Conservation (phyloP, 1,140 invertebrate genomes). For the Eciton burchellii region DNA sequence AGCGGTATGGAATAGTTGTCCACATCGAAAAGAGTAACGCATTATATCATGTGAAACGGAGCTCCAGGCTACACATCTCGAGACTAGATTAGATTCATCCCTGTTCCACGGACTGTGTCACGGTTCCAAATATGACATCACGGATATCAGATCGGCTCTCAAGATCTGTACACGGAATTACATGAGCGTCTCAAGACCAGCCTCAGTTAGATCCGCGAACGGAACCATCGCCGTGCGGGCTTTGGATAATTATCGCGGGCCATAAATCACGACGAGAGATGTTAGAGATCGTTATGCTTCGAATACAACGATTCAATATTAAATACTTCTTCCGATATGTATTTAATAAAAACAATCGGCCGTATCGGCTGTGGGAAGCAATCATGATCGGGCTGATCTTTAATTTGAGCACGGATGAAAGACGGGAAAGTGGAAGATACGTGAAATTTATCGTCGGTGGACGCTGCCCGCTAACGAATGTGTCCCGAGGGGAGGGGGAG, state of each 20-base stretch:
- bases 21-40: conserved; percentile 8
- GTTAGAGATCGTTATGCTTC: neutral
- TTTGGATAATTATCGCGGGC: neutral
- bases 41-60: conserved; percentile 8
- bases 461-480: conserved; percentile 74
- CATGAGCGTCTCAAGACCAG: conserved; percentile 26
- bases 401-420: conserved; percentile 66
- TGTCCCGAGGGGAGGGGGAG: conserved; percentile 65
- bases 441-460: conserved; percentile 74
- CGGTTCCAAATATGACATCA: conserved; percentile 13
- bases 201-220: conserved; percentile 14
- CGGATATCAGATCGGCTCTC: conserved; percentile 29
- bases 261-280: neutral
- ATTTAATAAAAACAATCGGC: conserved; percentile 37
- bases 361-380: conserved; percentile 13
- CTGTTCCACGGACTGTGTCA: conserved; percentile 7
- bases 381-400: conserved; percentile 66
- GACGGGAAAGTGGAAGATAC: conserved; percentile 63
- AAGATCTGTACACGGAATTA: conserved; percentile 15
- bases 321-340: neutral
- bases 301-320: conserved; percentile 1
- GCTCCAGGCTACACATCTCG: conserved; percentile 28
- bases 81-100: conserved; percentile 43
- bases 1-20: neutral
- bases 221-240: neutral